Base-by-base conservation (phyloP, 2,797 vertebrate genomes). In the Aeoliscus strigatus region DNA sequence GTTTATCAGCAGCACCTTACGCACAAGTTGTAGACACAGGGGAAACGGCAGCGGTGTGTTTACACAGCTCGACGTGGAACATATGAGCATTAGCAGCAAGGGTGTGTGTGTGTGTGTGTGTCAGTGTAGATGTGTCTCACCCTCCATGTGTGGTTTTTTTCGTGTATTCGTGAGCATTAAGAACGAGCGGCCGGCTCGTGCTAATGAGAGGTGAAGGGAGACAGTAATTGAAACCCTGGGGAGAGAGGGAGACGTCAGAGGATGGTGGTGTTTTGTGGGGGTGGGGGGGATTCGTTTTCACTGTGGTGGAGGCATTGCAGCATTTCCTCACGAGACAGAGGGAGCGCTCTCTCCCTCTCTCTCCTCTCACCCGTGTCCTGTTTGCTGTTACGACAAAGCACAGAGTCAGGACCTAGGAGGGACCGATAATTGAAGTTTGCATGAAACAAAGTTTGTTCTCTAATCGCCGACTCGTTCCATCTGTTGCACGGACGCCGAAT, bases 191-290 rank as follows among this genome's bases (percentile, higher is more conserved):
- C 72, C 73, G 77, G 66, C 77, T 75, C 63, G 57, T 74, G 71
- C 73, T 88, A 87, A 89, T 89, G 80, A 87, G 80, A 89, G 85
- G 83, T 86, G 86, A 88, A 83, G 73, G 72, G 69, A 87, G 79
- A 81, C 70, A 69, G 78, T 88, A 88, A 88, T 85, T 86, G 80
- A 86, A 87, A 85, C 85, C 80, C 80, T 51, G 47, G 75, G 75
- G 84, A 84, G 60, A 59, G 64, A 9, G 27, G 28, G 61, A 65
- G 63, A 42, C 10, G 51, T 54, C 64, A 60, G 53, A 52, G 36
- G 45, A 32, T n/a, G n/a, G n/a, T n/a, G 26, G 10, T 23, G 10
- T 13, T 12, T 9, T 5, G 23, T 9, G 12, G 8, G 8, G 2
- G 44, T 27, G 34, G 39, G 18, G 37, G 30, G 29, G 25, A 17